A percentile compares a stretch with the other conserved stretches of the same genome.
Evolutionary conservation across 2,797 vertebrate species (phyloP).

Genomic region (Tragopan temminckii): DNA sequence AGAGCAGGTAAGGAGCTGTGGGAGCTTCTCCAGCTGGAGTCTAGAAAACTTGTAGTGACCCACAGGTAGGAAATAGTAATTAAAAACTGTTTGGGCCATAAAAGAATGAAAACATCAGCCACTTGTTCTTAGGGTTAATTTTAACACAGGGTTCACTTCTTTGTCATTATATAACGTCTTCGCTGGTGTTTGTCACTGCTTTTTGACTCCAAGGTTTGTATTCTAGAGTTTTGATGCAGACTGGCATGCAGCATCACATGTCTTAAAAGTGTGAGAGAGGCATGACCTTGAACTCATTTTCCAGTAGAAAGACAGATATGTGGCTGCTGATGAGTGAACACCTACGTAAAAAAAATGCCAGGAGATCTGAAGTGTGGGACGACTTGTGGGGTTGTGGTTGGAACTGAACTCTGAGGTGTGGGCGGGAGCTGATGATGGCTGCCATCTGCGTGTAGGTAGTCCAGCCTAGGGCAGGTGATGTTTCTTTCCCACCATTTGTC

Average conservation of each 20-base stretch:
- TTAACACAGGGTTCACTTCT: neutral
- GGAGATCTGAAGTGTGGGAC: neutral
- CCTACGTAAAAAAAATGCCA: neutral
- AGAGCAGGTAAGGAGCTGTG: conserved; percentile 85
- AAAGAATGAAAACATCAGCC: accelerated
- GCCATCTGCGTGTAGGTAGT: accelerated
- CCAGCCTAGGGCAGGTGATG: neutral
- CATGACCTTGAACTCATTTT: neutral
- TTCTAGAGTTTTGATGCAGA: neutral
- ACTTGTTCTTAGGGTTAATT: neutral
- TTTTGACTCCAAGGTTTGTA: neutral
- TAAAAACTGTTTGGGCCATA: neutral
- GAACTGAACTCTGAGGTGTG: neutral
- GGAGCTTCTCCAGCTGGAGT: neutral
- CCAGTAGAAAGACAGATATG: neutral
- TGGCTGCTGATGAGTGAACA: neutral
- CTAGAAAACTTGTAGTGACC: neutral
- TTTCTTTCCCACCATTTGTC: neutral
- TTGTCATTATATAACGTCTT: neutral
- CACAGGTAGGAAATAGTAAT: neutral
- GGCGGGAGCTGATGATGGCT: neutral
- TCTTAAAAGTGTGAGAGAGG: neutral
- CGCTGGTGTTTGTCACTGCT: neutral
- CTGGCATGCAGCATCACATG: neutral
- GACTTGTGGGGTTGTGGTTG: neutral